Base-by-base conservation (phyloP, 1,140 invertebrate genomes). In the Zaprionus ornatus region DNA sequence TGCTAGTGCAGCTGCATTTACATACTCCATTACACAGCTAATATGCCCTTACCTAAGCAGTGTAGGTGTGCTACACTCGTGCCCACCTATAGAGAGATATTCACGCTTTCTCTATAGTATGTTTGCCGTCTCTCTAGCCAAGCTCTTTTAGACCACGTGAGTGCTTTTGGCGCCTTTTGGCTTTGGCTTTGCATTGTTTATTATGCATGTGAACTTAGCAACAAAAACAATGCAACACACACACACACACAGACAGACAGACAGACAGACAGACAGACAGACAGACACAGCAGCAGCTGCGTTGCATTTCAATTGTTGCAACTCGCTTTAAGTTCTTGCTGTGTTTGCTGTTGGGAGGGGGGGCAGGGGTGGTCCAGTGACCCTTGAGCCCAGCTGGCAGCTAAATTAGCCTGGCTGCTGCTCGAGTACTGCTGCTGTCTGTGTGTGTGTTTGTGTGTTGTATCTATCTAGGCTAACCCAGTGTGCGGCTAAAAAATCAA, bases 241-340 rank as follows among this genome's bases (percentile, higher is more conserved):
- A 13, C 10, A n/a, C 61, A 35, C 40, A 45, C 60, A 62, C 17
- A 62, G n/a, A 32, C 25, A 56, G 5, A 56, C 23, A 17, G 5
- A 55, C 13, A 57, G 29, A 35, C 37, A 1, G 1, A 45, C 42
- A 61, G 61, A n/a, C n/a, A n/a, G n/a, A n/a, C n/a, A n/a, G n/a
- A n/a, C 60, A 63, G 67, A 59, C 40, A 70, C 78, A 71, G 80
- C 80, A 60, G 63, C 62, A 59, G 63, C 68, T 70, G 82, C 37
- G 52, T 82, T 86, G 75, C 82, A 86, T 85, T 85, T 86, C 70
- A 82, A 79, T 82, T 85, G 82, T 86, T 82, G 70, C 70, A 61
- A 69, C 52, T 52, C 64, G 21, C 48, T 61, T 68, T 37, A 55
- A 57, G 40, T 52, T 57, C 21, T 40, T 27, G 68, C 17, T 12